A percentile compares a stretch with the other conserved stretches of the same genome.
Evolutionary conservation across 2,888 invertebrate species (phyloP).

Genomic region (Oegoconia quadripuncta): DNA sequence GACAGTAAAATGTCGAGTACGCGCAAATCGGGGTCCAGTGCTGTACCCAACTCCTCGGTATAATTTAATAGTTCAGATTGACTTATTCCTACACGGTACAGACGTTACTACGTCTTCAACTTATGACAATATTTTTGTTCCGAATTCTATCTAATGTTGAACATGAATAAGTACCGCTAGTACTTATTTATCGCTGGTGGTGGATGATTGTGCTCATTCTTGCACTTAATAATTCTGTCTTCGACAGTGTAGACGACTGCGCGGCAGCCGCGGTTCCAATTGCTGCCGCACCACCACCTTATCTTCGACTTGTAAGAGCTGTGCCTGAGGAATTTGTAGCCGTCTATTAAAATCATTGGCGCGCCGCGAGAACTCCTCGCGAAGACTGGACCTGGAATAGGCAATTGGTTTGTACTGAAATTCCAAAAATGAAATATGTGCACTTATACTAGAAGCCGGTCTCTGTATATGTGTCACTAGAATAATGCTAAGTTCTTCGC

Average conservation of each 20-base stretch:
- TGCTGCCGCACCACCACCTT: conserved; percentile 39
- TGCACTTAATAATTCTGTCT: conserved; percentile 21
- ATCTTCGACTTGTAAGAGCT: conserved; percentile 29
- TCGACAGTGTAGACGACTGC: conserved; percentile 32
- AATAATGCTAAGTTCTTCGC: no score
- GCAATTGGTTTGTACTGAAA: no score
- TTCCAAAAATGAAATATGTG: no score
- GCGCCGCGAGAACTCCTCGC: conserved; percentile 21
- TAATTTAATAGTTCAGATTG: no score
- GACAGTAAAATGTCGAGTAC: no score
- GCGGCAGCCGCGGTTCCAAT: conserved; percentile 28
- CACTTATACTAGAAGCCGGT: no score
- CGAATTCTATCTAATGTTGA: neutral
- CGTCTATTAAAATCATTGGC: conserved; percentile 25
- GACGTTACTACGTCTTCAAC: no score
- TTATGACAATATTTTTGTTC: neutral
- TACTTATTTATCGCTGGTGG: neutral
- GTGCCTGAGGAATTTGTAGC: conserved; percentile 33
- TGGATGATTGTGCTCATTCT: conserved; percentile 24
- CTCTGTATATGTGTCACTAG: no score
- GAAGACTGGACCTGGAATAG: conserved; percentile 6
- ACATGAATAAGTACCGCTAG: neutral
- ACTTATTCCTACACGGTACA: no score
- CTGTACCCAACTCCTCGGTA: no score
- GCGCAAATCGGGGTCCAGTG: no score